A percentile compares a stretch with the other conserved stretches of the same genome.
phyloP scores from a whole-genome alignment of 2,113 vertebrate genomes.

The Rhinolophus sinicus region DNA sequence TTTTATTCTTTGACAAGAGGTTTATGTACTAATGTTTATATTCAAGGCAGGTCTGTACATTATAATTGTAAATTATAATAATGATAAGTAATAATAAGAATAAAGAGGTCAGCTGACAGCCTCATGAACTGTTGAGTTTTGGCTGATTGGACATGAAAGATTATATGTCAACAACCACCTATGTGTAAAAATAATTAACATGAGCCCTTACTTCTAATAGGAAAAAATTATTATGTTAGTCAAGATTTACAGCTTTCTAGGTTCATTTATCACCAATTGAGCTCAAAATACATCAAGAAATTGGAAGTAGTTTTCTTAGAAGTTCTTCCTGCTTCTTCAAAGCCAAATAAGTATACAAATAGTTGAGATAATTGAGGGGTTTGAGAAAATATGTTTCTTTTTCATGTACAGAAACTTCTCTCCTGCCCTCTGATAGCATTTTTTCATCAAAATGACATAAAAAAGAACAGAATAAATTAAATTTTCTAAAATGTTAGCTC shows the following conservation, averaged over 20 bases:
- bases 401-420: neutral
- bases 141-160: neutral
- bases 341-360: neutral
- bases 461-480: neutral
- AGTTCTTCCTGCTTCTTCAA: neutral
- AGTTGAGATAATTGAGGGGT: neutral
- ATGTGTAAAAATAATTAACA: neutral
- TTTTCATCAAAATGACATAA: neutral
- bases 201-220: neutral
- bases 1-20: neutral
- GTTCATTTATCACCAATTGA: neutral
- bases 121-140: neutral
- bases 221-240: neutral
- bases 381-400: neutral
- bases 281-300: neutral
- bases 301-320: neutral
- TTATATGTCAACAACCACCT: neutral
- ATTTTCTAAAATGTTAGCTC: neutral
- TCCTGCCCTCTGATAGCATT: neutral
- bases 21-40: neutral
- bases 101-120: neutral
- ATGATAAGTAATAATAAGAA: neutral
- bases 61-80: neutral
- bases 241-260: neutral
- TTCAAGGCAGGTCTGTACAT: neutral